A percentile compares a stretch with the other conserved stretches of the same genome.
Evolutionary conservation across 2,113 vertebrate species (phyloP).

Genomic region (Ictidomys tridecemlineatus): DNA sequence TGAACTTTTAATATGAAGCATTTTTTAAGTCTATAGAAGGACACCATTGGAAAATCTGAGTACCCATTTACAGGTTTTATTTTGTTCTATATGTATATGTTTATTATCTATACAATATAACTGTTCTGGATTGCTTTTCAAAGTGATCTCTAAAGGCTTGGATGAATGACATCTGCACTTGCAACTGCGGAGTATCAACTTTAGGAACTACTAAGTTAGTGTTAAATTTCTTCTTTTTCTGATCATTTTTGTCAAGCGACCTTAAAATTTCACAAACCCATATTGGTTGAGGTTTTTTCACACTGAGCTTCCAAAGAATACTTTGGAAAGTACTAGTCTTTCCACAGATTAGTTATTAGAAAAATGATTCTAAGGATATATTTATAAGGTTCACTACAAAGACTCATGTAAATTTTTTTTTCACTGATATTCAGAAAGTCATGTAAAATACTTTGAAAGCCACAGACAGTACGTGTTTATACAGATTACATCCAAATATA

Average conservation of each 20-base stretch:
- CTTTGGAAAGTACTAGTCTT: neutral
- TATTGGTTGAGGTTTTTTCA: conserved; percentile 4
- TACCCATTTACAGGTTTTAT: neutral
- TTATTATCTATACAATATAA: neutral
- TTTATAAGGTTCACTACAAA: neutral
- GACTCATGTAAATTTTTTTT: neutral
- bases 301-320: neutral
- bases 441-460: neutral
- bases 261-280: conserved; percentile 9
- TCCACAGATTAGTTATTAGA: neutral
- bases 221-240: neutral
- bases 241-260: neutral
- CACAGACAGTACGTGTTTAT: neutral
- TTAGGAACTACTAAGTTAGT: conserved; percentile 12
- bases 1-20: neutral
- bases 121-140: conserved; percentile 31
- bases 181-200: neutral
- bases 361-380: neutral
- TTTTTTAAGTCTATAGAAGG: neutral
- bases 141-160: neutral
- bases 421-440: neutral
- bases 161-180: neutral
- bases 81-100: neutral
- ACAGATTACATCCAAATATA: neutral
- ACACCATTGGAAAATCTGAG: neutral